Conservation (phyloP, 2,113 vertebrate species). For the Agelaius tricolor region DNA sequence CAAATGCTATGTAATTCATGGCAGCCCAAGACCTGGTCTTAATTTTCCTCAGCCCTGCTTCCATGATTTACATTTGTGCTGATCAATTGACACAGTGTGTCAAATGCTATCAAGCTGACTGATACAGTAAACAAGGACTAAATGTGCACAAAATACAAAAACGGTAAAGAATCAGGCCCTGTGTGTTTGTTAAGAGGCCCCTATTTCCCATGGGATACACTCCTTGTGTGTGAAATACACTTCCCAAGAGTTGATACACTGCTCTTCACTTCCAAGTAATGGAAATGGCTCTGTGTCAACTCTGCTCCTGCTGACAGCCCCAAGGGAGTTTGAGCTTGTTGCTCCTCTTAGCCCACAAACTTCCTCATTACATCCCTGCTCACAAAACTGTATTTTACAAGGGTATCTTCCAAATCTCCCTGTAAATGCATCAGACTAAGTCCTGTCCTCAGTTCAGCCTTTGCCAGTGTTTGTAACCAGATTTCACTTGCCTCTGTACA, state of each 20-base stretch:
- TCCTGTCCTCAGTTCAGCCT: neutral
- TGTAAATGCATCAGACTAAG: neutral
- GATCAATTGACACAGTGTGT: neutral
- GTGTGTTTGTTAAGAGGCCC: neutral
- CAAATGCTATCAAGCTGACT: slow-evolving; percentile 6
- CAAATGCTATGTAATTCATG: neutral
- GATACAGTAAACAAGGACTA: neutral
- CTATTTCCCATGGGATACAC: neutral
- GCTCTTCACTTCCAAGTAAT: neutral
- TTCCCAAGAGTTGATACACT: neutral
- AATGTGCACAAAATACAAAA: neutral
- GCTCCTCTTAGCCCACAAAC: neutral
- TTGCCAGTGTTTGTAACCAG: neutral
- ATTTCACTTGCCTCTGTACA: neutral
- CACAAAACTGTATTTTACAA: neutral
- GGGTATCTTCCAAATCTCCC: slow-evolving; percentile 9
- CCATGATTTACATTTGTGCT: slow-evolving; percentile 8
- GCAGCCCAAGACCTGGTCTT: neutral
- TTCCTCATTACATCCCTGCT: neutral
- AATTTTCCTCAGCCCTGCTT: neutral
- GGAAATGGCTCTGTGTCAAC: neutral
- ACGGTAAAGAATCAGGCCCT: neutral
- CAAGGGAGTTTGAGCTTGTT: neutral
- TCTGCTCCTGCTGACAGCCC: neutral
- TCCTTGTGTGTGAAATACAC: neutral